Percentiles rank a stretch among this genome's conserved stretches.
phyloP scores from a whole-genome alignment of 2,797 vertebrate genomes.

The Lacerta viridis region DNA sequence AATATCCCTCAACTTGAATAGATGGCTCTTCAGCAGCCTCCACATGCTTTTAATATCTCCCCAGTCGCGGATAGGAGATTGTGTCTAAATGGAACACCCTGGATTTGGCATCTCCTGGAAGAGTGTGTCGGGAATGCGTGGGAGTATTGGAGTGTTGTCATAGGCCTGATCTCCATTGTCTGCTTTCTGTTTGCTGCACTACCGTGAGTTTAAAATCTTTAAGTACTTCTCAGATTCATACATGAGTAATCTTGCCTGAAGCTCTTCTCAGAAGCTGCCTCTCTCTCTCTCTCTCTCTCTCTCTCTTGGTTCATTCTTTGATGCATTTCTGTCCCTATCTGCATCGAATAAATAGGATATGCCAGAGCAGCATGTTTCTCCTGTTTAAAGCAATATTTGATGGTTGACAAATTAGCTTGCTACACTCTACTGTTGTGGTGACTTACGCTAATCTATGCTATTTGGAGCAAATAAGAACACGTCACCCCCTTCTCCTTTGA shows the following conservation, averaged over 20 bases:
- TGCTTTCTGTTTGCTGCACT: slow-evolving; percentile 84
- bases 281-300: no score
- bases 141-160: slow-evolving; percentile 81
- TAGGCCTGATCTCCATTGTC: slow-evolving; percentile 81
- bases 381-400: slow-evolving; percentile 74
- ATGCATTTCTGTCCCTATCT: slow-evolving; percentile 63
- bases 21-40: slow-evolving; percentile 46
- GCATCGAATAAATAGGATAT: slow-evolving; percentile 69
- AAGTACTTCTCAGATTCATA: slow-evolving; percentile 60
- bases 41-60: slow-evolving; percentile 62
- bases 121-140: slow-evolving; percentile 81
- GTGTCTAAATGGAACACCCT: slow-evolving; percentile 79
- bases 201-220: slow-evolving; percentile 78
- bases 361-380: slow-evolving; percentile 71
- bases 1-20: neutral
- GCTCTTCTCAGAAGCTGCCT: slow-evolving; percentile 67
- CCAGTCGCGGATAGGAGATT: slow-evolving; percentile 52
- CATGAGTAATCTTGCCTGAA: slow-evolving; percentile 69
- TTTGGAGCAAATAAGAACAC: slow-evolving; percentile 74
- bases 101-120: slow-evolving; percentile 82
- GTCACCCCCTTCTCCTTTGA: slow-evolving; percentile 67
- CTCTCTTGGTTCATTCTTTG: slow-evolving; percentile 60
- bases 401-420: slow-evolving; percentile 77
- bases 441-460: slow-evolving; percentile 75
- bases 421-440: slow-evolving; percentile 69